Percentiles rank a stretch among this genome's conserved stretches.
phyloP scores from a whole-genome alignment of 2,113 vertebrate genomes.

The Neodontobutis hainanensis region DNA sequence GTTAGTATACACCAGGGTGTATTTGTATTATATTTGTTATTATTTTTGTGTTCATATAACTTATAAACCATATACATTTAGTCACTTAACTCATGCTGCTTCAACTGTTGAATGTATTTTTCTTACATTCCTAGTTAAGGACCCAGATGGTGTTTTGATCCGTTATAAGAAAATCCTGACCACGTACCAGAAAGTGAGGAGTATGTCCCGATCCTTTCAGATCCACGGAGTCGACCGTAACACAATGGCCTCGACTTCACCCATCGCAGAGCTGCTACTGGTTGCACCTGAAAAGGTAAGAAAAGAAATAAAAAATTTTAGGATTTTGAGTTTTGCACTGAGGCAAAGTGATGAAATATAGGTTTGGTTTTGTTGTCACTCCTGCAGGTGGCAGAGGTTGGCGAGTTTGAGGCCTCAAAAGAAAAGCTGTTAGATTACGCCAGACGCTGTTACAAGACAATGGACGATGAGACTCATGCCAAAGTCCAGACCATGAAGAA shows the following conservation, averaged over 20 bases:
- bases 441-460: conserved; percentile 86
- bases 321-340: no score
- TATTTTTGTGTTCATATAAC: no score
- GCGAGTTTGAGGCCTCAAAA: conserved; percentile 88
- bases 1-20: neutral
- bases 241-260: conserved; percentile 89
- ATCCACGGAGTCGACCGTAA: conserved; percentile 89
- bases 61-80: no score
- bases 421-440: conserved; percentile 91
- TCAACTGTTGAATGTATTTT: no score
- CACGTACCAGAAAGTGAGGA: conserved; percentile 89
- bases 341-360: no score
- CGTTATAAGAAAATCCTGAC: conserved; percentile 90
- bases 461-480: conserved; percentile 84
- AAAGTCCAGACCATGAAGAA: conserved; percentile 90
- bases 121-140: conserved; percentile 76
- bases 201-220: conserved; percentile 91
- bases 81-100: no score
- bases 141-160: conserved; percentile 86
- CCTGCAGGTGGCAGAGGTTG: conserved; percentile 80
- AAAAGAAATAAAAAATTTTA: neutral
- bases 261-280: conserved; percentile 89
- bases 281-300: conserved; percentile 85
- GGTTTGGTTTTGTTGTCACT: neutral
- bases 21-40: no score